These are phyloP conservation scores for Deroplatys truncata DNA, from an alignment of 2,888 invertebrate species.

Conservation along the genomic window DNA sequence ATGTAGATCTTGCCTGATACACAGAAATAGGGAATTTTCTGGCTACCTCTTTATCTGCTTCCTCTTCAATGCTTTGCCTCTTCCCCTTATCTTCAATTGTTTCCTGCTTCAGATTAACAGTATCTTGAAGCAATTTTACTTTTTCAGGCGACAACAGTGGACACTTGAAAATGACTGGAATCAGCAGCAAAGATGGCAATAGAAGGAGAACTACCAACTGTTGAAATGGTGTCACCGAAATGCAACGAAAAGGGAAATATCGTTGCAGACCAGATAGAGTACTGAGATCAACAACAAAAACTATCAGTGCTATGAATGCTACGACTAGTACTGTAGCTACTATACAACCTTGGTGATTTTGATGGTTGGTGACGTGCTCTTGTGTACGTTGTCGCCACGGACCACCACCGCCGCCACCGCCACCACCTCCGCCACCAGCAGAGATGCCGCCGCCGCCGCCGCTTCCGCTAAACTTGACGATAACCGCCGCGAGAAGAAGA, in stretches of 20 bases:
- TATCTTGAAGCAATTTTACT: not conserved
- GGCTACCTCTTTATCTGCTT: not conserved
- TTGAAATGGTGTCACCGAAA: not conserved
- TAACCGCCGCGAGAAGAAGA: not conserved
- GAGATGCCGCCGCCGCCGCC: not conserved
- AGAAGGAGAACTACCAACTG: not conserved
- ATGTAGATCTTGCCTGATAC: not conserved
- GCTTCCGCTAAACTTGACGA: not conserved
- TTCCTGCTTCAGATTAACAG: not conserved
- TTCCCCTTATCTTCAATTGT: not conserved
- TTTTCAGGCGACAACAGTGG: not conserved
- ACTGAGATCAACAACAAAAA: not conserved
- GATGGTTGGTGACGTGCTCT: not conserved
- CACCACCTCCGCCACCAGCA: conserved; percentile 2
- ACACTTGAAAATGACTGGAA: not conserved
- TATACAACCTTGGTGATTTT: not conserved
- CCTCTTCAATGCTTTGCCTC: not conserved
- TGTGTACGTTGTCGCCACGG: not conserved
- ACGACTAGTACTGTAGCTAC: not conserved
- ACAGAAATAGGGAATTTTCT: not conserved
- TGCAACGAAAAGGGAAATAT: not conserved
- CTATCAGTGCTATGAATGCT: not conserved
- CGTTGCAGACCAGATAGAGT: not conserved
- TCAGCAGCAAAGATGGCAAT: not conserved
- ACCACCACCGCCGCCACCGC: not conserved